A percentile compares a stretch with the other conserved stretches of the same genome.
These are phyloP conservation scores for Drosophila rellima DNA, from an alignment of 2,888 invertebrate species.

Conservation along the genomic window DNA sequence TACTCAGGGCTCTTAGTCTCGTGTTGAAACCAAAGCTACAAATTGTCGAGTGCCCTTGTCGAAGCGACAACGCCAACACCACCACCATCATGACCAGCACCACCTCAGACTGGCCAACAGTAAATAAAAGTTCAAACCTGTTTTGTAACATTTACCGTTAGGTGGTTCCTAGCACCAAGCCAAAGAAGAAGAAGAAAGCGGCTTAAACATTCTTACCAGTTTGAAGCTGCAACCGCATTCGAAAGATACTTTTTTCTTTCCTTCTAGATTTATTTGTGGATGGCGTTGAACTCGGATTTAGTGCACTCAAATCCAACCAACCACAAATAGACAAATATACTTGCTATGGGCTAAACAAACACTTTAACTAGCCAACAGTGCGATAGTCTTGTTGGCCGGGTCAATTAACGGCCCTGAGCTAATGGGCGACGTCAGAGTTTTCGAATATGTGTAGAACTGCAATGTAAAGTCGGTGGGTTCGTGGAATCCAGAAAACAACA, in stretches of 20 bases:
- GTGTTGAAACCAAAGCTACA: slow-evolving; percentile 25
- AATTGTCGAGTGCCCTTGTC: slow-evolving; percentile 64
- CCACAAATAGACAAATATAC: slow-evolving; percentile 10
- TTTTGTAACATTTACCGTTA: slow-evolving; percentile 59
- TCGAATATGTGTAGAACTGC: slow-evolving; percentile 22
- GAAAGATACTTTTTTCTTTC: slow-evolving; percentile 30
- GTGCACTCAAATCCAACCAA: slow-evolving; percentile 10
- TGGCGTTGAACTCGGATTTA: slow-evolving; percentile 35
- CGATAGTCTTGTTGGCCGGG: slow-evolving; percentile 27
- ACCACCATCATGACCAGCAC: slow-evolving; percentile 3
- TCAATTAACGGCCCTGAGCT: slow-evolving; percentile 43
- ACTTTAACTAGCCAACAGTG: slow-evolving; percentile 6
- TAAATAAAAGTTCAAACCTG: slow-evolving; percentile 57
- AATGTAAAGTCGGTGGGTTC: slow-evolving; percentile 24
- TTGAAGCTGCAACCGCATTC: slow-evolving; percentile 37
- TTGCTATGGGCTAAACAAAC: slow-evolving; percentile 7
- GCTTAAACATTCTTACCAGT: slow-evolving; percentile 28
- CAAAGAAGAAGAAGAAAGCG: slow-evolving; percentile 39
- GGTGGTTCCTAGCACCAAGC: slow-evolving; percentile 13
- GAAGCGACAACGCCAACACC: slow-evolving; percentile 23
- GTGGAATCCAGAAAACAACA: slow-evolving; percentile 16
- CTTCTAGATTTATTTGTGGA: slow-evolving; percentile 1
- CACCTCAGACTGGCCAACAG: slow-evolving; percentile 25
- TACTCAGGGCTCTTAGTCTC: slow-evolving; percentile 18
- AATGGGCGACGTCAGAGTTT: slow-evolving; percentile 29